phyloP scores from a whole-genome alignment of 2,888 invertebrate genomes.

The Anagyrus pseudococci region DNA sequence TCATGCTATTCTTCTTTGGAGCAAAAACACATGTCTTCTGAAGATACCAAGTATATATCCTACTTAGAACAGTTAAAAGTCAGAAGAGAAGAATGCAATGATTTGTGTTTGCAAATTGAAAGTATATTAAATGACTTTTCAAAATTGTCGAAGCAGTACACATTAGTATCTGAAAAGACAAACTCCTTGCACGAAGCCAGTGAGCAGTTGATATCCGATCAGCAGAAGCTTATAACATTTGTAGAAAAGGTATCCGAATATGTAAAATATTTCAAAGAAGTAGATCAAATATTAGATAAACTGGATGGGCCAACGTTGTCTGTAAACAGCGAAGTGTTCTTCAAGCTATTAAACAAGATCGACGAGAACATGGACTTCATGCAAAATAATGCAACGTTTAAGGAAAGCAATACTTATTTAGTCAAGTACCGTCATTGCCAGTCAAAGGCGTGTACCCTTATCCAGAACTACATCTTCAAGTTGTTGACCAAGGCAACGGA shows the following conservation, averaged over 20 bases:
- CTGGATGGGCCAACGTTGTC: conserved; percentile 81
- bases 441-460: conserved; percentile 78
- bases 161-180: conserved; percentile 87
- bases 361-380: conserved; percentile 89
- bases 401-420: conserved; percentile 82
- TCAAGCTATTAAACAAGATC: conserved; percentile 80
- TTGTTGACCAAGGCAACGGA: conserved; percentile 82
- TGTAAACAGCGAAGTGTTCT: conserved; percentile 84
- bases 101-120: conserved; percentile 70
- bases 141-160: conserved; percentile 78
- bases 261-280: conserved; percentile 85
- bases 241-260: conserved; percentile 82
- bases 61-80: conserved; percentile 76
- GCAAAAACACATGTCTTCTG: conserved; percentile 73
- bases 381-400: conserved; percentile 79
- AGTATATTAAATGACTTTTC: conserved; percentile 75
- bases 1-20: conserved; percentile 79
- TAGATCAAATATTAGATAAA: conserved; percentile 81
- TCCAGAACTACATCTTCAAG: conserved; percentile 80
- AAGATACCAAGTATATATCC: conserved; percentile 72
- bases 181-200: conserved; percentile 90
- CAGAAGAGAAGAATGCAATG: conserved; percentile 73
- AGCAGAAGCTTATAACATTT: conserved; percentile 80
- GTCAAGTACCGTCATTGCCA: conserved; percentile 87
- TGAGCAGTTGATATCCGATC: conserved; percentile 89